These are phyloP conservation scores for Silurus lanzhouensis DNA, from an alignment of 2,797 vertebrate species.

Conservation along the genomic window DNA sequence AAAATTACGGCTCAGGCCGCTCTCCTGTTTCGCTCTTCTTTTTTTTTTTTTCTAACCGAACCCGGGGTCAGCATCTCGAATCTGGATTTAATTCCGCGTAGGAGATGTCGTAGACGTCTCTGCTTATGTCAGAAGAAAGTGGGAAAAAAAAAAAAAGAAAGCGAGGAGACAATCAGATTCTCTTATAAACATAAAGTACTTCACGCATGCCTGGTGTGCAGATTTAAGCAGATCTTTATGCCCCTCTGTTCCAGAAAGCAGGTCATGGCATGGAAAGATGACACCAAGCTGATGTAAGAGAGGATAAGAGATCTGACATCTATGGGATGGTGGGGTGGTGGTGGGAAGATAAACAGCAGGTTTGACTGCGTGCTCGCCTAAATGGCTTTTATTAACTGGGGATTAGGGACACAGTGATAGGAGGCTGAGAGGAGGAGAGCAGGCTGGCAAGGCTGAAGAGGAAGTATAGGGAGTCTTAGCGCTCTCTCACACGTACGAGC, in stretches of 20 bases:
- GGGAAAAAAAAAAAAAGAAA: slow-evolving; percentile 44
- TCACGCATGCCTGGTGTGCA: slow-evolving; percentile 58
- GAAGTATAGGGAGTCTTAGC: neutral
- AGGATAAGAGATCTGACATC: slow-evolving; percentile 62
- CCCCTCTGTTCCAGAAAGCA: slow-evolving; percentile 68
- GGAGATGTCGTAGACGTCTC: slow-evolving; percentile 31
- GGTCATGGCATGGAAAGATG: slow-evolving; percentile 70
- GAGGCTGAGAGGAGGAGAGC: slow-evolving; percentile 36
- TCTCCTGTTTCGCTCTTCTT: neutral
- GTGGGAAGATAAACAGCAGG: slow-evolving; percentile 38
- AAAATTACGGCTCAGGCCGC: slow-evolving; percentile 9
- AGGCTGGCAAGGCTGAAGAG: neutral
- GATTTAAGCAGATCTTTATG: slow-evolving; percentile 70
- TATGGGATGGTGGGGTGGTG: slow-evolving; percentile 33
- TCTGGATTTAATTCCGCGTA: neutral
- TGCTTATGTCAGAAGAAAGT: slow-evolving; percentile 41
- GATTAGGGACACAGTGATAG: slow-evolving; percentile 61
- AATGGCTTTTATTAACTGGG: slow-evolving; percentile 67
- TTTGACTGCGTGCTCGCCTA: slow-evolving; percentile 60
- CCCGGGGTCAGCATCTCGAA: neutral
- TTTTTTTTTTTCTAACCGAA: neutral
- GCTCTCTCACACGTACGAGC: slow-evolving; percentile 11
- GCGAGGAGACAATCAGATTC: slow-evolving; percentile 43
- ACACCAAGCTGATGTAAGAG: slow-evolving; percentile 62
- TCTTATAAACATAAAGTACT: slow-evolving; percentile 53